These are phyloP conservation scores for Nomada fucata DNA, from an alignment of 2,888 invertebrate genomes.

Conservation along the genomic window DNA sequence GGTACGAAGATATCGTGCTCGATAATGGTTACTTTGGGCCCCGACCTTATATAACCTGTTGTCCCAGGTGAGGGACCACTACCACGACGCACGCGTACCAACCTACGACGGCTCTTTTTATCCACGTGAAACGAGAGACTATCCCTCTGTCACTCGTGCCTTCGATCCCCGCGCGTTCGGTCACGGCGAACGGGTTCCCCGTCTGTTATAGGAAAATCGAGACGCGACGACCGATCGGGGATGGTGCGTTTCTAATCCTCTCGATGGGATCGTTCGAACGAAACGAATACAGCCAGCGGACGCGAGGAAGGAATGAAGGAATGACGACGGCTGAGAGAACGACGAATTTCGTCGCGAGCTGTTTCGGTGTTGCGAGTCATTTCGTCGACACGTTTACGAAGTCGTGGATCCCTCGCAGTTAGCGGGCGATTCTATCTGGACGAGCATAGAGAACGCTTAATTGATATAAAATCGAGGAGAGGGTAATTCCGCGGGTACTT, in stretches of 20 bases:
- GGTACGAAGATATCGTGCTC: conserved; percentile 70
- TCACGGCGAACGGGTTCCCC: conserved; percentile 56
- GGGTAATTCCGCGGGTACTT: conserved; percentile 51
- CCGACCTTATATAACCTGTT: conserved; percentile 71
- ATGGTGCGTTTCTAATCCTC: conserved; percentile 42
- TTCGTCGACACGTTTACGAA: neutral
- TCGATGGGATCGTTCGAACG: neutral
- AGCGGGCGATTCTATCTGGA: neutral
- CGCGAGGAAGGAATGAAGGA: neutral
- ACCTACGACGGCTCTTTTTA: conserved; percentile 58
- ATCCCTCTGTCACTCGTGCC: conserved; percentile 48
- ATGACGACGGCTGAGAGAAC: neutral
- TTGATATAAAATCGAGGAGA: conserved; percentile 53
- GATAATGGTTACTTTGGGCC: conserved; percentile 68
- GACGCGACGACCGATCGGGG: conserved; percentile 32
- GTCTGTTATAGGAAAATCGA: conserved; percentile 51
- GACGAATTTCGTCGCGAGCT: neutral
- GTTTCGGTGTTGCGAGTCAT: neutral
- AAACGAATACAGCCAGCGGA: conserved; percentile 7
- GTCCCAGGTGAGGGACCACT: conserved; percentile 65
- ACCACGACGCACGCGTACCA: conserved; percentile 55
- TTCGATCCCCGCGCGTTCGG: conserved; percentile 38
- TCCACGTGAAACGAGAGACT: conserved; percentile 55
- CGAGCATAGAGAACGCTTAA: conserved; percentile 29
- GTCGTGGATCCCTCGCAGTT: neutral